Evolutionary conservation across 1,140 invertebrate species (phyloP).

Genomic region (Drosophila melanogaster): DNA sequence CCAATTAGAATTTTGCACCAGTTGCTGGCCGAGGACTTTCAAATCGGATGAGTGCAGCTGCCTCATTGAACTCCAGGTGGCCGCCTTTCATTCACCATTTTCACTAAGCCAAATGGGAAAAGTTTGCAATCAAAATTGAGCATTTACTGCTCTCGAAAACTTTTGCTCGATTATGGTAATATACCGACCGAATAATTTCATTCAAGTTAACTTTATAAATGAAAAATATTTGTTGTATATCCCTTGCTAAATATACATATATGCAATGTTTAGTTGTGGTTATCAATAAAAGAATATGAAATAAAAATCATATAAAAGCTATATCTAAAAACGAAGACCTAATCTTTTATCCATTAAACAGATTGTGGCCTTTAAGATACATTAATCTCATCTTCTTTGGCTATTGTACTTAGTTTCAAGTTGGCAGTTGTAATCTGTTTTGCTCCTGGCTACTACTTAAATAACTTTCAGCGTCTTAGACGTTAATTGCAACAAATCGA

Average conservation of each 20-base stretch:
- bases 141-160: constrained; percentile 2
- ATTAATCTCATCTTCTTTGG: background rate
- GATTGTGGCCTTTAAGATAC: background rate
- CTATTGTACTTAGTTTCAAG: constrained; percentile 17
- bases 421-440: constrained; percentile 21
- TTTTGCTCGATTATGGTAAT: constrained; percentile 1
- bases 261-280: too few species aligned
- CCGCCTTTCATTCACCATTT: constrained; percentile 2
- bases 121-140: constrained; percentile 2
- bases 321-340: background rate
- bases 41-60: constrained; percentile 35
- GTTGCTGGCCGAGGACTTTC: constrained; percentile 24
- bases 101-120: constrained; percentile 13
- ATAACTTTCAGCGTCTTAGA: constrained; percentile 54
- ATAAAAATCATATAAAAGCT: too few species aligned
- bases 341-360: background rate
- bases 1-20: constrained; percentile 46
- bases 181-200: background rate
- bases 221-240: background rate
- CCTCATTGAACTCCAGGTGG: constrained; percentile 8
- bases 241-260: too few species aligned
- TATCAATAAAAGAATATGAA: too few species aligned
- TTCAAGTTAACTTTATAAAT: background rate
- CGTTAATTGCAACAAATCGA: constrained; percentile 80
- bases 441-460: constrained; percentile 30